These are phyloP conservation scores for Axea sp. DNA, from an alignment of 2,888 invertebrate genomes.

Conservation along the genomic window DNA sequence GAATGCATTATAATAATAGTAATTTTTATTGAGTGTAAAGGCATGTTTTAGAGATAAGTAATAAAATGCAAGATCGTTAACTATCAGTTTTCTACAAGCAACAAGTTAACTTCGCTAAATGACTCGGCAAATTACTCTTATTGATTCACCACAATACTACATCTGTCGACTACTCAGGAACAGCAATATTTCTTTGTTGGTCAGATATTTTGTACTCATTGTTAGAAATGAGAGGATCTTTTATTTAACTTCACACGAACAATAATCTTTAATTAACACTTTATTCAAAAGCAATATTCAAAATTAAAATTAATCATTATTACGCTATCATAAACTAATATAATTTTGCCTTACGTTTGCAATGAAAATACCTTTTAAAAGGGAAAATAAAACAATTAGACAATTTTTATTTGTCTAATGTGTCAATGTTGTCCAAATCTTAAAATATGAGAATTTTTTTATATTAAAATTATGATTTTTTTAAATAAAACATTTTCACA, in stretches of 20 bases:
- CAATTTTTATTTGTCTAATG: too few relatives aligned
- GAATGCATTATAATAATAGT: slow-evolving; percentile 71
- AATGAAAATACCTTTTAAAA: too few relatives aligned
- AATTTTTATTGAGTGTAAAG: not conserved
- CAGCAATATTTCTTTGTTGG: slow-evolving; percentile 10
- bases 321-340: too few relatives aligned
- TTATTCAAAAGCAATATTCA: too few relatives aligned
- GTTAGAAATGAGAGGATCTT: not conserved
- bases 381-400: too few relatives aligned
- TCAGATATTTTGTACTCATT: not conserved
- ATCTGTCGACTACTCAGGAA: slow-evolving; percentile 10
- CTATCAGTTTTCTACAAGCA: slow-evolving; percentile 11
- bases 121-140: slow-evolving; percentile 20
- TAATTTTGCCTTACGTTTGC: too few relatives aligned
- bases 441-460: too few relatives aligned
- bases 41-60: not conserved
- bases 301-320: too few relatives aligned
- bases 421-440: too few relatives aligned
- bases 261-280: too few relatives aligned
- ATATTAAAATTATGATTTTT: too few relatives aligned
- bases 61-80: slow-evolving; percentile 6
- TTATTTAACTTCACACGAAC: not conserved
- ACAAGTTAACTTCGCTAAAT: slow-evolving; percentile 23
- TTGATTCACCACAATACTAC: slow-evolving; percentile 11
- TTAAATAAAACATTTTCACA: too few relatives aligned